Percentiles rank a stretch among this genome's conserved stretches.
These are phyloP conservation scores for Pelecanus crispus DNA, from an alignment of 2,113 vertebrate species.

Conservation along the genomic window DNA sequence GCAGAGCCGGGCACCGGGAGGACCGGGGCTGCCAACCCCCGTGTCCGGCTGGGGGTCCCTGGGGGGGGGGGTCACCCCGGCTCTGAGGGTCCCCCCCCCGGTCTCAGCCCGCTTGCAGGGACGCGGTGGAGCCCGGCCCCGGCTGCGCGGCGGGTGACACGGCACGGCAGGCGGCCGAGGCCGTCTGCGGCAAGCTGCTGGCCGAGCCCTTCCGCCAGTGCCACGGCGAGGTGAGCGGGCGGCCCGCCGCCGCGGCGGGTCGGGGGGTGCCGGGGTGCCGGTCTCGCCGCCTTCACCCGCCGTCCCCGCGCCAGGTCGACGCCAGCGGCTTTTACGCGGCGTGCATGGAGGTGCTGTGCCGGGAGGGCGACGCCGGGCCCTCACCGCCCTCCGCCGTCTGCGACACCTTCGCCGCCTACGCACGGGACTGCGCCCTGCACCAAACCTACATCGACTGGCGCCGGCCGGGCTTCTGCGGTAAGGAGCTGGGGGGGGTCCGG, in stretches of 20 bases:
- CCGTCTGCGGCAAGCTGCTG: conserved; percentile 74
- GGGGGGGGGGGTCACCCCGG: rapidly evolving
- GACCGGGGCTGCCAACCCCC: rapidly evolving
- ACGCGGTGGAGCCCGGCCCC: conserved; percentile 68
- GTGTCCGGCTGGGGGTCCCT: rapidly evolving
- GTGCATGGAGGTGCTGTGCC: conserved; percentile 81
- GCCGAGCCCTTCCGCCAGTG: conserved; percentile 78
- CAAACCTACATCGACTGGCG: conserved; percentile 77
- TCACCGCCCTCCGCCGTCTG: conserved; percentile 59
- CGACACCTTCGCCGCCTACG: conserved; percentile 80
- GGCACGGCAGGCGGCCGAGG: conserved; percentile 54
- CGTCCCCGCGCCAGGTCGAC: conserved; percentile 62
- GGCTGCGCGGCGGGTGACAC: conserved; percentile 63
- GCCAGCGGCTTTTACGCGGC: conserved; percentile 76
- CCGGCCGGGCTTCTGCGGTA: conserved; percentile 79
- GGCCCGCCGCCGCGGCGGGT: no score
- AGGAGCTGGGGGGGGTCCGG: rapidly evolving
- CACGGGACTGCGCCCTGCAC: conserved; percentile 78
- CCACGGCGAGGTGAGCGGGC: conserved; percentile 71
- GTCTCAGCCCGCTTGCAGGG: conserved; percentile 73
- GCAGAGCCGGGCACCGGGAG: not conserved
- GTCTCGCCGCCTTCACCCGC: rapidly evolving
- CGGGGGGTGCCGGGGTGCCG: no score
- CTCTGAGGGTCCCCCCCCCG: not conserved
- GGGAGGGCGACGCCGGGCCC: not conserved